Percentiles rank a stretch among this genome's conserved stretches.
Evolutionary conservation across 2,888 invertebrate species (phyloP).

Genomic region (Acleris literana): DNA sequence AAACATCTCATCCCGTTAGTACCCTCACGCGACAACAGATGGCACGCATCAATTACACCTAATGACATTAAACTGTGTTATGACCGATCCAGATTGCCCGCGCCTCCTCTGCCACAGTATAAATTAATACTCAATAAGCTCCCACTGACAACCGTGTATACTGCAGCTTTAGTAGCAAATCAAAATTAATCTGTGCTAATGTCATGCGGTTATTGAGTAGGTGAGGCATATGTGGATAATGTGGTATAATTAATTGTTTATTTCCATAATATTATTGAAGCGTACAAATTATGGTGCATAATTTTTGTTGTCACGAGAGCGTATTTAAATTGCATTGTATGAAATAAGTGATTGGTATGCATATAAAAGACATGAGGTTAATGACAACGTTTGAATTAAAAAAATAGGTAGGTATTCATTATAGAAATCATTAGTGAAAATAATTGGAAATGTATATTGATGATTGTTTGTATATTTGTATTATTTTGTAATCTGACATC

Average conservation of each 20-base stretch:
- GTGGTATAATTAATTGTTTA: slow-evolving; percentile 18
- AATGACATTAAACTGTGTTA: slow-evolving; percentile 32
- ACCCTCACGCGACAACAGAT: slow-evolving; percentile 44
- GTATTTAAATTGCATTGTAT: neutral
- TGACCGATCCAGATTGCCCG: slow-evolving; percentile 26
- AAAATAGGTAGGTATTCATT: too few relatives aligned
- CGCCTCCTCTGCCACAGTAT: slow-evolving; percentile 10
- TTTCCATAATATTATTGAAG: slow-evolving; percentile 1
- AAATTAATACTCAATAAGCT: slow-evolving; percentile 27
- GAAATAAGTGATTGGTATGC: neutral
- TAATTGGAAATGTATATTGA: too few relatives aligned
- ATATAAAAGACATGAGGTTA: too few relatives aligned
- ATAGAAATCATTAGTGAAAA: too few relatives aligned
- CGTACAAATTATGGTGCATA: neutral
- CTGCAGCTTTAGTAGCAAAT: slow-evolving; percentile 17
- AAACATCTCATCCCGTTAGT: slow-evolving; percentile 3
- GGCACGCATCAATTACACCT: slow-evolving; percentile 40
- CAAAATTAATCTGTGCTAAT: slow-evolving; percentile 10
- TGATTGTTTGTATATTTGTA: too few relatives aligned
- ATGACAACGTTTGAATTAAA: too few relatives aligned
- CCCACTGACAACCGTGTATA: neutral
- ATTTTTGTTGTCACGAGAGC: neutral
- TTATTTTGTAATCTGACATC: too few relatives aligned
- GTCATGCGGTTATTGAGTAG: neutral
- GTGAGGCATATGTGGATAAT: slow-evolving; percentile 9